A percentile compares a stretch with the other conserved stretches of the same genome.
Evolutionary conservation across 2,888 invertebrate genomes (phyloP).

Genomic region (Epinotia brunnichana): DNA sequence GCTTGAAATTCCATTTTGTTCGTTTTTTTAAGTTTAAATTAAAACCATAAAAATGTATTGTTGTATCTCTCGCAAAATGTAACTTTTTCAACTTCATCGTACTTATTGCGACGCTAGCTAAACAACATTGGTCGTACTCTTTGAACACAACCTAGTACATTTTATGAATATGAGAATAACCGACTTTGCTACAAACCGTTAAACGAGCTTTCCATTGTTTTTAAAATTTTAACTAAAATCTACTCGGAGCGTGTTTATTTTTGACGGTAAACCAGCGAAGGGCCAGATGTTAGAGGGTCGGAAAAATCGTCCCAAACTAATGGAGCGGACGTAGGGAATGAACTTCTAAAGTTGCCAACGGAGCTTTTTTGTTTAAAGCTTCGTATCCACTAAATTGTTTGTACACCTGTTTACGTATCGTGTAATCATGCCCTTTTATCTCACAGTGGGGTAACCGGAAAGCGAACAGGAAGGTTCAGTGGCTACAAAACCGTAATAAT

Average conservation of each 20-base stretch:
- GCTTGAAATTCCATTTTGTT: no score
- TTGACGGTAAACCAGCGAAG: constrained; percentile 55
- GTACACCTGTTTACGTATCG: constrained; percentile 29
- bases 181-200: background rate
- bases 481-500: background rate
- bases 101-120: background rate
- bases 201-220: background rate
- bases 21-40: no score
- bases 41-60: background rate
- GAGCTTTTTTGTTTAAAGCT: constrained; percentile 48
- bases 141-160: no score
- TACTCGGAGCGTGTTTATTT: constrained; percentile 68
- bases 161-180: background rate
- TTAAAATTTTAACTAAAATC: background rate
- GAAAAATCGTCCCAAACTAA: constrained; percentile 72
- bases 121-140: no score
- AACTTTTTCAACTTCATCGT: background rate
- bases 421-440: background rate
- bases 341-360: constrained; percentile 69
- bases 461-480: background rate
- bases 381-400: constrained; percentile 40
- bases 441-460: background rate
- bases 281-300: constrained; percentile 64
- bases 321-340: constrained; percentile 69
- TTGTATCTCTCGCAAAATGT: background rate